A percentile compares a stretch with the other conserved stretches of the same genome.
Evolutionary conservation across 2,888 invertebrate species (phyloP).

Genomic region (Drosophila histrio): DNA sequence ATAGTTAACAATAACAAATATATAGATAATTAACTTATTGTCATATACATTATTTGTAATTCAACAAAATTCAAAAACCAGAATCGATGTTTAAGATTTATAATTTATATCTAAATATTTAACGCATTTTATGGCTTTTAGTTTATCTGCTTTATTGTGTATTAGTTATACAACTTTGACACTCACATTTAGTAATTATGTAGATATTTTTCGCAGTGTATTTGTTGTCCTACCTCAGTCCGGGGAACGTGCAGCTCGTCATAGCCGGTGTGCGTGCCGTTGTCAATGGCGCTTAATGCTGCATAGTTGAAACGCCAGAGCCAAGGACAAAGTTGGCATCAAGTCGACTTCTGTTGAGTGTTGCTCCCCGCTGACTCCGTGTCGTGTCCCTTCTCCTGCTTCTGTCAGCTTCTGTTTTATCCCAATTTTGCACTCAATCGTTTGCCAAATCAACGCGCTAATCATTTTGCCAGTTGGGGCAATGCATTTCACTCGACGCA

Average conservation of each 20-base stretch:
- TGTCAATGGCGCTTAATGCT: conserved; percentile 69
- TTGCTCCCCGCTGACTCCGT: background rate
- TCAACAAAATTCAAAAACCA: too few species aligned
- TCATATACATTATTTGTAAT: too few species aligned
- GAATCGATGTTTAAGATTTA: too few species aligned
- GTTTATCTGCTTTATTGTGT: too few species aligned
- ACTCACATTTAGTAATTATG: too few species aligned
- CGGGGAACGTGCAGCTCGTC: conserved; percentile 6
- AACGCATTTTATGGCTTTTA: too few species aligned
- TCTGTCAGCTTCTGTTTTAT: conserved; percentile 4
- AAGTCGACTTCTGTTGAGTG: conserved; percentile 45
- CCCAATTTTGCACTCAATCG: conserved; percentile 51
- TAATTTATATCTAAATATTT: too few species aligned
- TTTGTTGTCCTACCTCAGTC: conserved; percentile 2
- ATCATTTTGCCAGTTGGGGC: conserved; percentile 58
- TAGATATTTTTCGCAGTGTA: conserved; percentile 1
- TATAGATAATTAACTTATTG: too few species aligned
- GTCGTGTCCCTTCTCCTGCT: background rate
- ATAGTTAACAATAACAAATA: too few species aligned
- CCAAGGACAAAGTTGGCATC: conserved; percentile 55
- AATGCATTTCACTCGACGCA: conserved; percentile 54
- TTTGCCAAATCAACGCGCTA: conserved; percentile 75
- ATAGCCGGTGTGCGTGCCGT: conserved; percentile 53
- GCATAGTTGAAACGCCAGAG: conserved; percentile 61
- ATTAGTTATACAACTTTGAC: too few species aligned